Evolutionary conservation across 2,797 vertebrate species (phyloP).

Genomic region (Pogonophryne albipinna): DNA sequence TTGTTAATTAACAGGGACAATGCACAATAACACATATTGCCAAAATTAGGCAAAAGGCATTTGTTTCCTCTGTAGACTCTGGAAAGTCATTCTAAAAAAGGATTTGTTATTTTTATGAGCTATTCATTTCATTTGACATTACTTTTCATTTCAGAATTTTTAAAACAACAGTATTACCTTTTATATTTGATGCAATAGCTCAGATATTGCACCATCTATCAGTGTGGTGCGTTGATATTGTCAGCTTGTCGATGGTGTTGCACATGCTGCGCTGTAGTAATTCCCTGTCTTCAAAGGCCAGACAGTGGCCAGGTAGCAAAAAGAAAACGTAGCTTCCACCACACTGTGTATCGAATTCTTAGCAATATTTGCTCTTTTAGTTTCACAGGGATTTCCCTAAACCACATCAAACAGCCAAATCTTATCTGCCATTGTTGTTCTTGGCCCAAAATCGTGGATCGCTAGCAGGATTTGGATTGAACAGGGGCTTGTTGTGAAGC

Average conservation of each 20-base stretch:
- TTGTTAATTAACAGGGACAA: background rate
- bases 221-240: constrained; percentile 18
- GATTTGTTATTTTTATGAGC: background rate
- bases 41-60: background rate
- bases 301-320: constrained; percentile 22
- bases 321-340: constrained; percentile 38
- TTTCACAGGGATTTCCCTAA: constrained; percentile 58
- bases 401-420: constrained; percentile 64
- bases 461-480: constrained; percentile 58
- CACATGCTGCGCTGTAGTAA: constrained; percentile 44
- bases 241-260: constrained; percentile 34
- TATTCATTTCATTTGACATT: background rate
- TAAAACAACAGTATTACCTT: background rate
- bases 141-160: background rate
- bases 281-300: constrained; percentile 53
- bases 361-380: constrained; percentile 47
- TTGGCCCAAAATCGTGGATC: constrained; percentile 60
- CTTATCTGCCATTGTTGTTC: constrained; percentile 70
- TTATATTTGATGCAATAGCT: background rate
- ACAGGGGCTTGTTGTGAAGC: constrained; percentile 52
- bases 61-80: background rate
- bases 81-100: background rate
- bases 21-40: background rate
- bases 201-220: background rate
- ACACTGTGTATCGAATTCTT: constrained; percentile 45